Percentiles rank a stretch among this genome's conserved stretches.
phyloP scores from a whole-genome alignment of 2,888 invertebrate species.

The Therioaphis trifolii region DNA sequence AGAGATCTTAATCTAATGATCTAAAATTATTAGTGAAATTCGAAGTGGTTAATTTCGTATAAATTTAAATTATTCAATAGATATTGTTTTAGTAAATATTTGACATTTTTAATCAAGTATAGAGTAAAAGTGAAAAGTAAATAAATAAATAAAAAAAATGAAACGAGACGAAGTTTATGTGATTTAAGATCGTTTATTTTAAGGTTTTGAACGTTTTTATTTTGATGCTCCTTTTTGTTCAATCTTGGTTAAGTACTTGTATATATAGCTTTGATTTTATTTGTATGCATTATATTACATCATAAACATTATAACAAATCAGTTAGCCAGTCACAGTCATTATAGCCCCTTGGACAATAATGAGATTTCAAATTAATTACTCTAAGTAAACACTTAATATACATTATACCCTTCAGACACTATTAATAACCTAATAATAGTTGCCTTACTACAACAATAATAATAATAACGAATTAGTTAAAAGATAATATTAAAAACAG shows the following conservation, averaged over 20 bases:
- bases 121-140: no score
- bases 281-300: background rate
- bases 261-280: background rate
- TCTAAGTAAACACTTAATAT: no score
- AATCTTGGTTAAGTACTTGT: background rate
- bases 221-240: background rate
- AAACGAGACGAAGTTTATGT: background rate
- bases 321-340: background rate
- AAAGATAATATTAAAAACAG: slow-evolving; percentile 14
- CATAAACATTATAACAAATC: background rate
- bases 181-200: background rate
- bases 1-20: no score
- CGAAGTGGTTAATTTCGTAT: no score
- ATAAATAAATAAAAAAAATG: no score
- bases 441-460: background rate
- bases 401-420: background rate
- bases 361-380: background rate
- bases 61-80: no score
- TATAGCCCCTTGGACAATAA: background rate
- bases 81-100: no score
- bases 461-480: background rate
- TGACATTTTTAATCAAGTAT: no score
- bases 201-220: background rate
- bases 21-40: no score
- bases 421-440: slow-evolving; percentile 14